Evolutionary conservation across 2,797 vertebrate species (phyloP).

Genomic region (Dromococcyx pavoninus): DNA sequence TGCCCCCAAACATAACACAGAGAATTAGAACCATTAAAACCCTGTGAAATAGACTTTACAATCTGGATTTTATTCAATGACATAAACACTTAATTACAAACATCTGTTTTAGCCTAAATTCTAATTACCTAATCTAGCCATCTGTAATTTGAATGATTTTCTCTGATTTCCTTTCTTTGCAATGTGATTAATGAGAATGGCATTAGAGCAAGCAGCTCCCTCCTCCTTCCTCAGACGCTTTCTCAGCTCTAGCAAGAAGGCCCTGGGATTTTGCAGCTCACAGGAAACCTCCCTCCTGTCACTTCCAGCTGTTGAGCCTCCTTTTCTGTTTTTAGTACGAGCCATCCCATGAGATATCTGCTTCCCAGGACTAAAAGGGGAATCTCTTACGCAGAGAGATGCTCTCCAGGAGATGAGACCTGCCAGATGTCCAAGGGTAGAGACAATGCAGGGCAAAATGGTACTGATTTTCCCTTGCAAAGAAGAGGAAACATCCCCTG

Average conservation of each 20-base stretch:
- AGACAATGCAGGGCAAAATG: background rate
- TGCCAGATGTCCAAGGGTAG: background rate
- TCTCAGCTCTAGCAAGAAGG: background rate
- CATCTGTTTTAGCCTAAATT: conserved; percentile 81
- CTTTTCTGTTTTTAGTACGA: background rate
- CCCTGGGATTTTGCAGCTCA: background rate
- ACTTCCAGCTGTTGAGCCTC: conserved; percentile 4
- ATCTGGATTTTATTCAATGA: conserved; percentile 77
- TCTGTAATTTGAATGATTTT: conserved; percentile 81
- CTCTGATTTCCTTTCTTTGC: conserved; percentile 76
- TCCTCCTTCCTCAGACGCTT: background rate
- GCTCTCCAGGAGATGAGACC: background rate
- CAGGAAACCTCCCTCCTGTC: conserved; percentile 51
- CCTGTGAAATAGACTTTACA: conserved; percentile 68
- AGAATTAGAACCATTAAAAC: conserved; percentile 58
- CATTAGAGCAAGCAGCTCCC: conserved; percentile 39
- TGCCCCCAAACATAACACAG: conserved; percentile 38
- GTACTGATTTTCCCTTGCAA: background rate
- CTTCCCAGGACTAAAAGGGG: background rate
- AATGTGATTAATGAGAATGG: conserved; percentile 70
- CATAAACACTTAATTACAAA: conserved; percentile 83
- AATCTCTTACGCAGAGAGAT: background rate
- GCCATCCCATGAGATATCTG: background rate
- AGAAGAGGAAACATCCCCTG: background rate
- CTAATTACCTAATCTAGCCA: conserved; percentile 82